These are phyloP conservation scores for Bombus vancouverensis DNA, from an alignment of 1,140 invertebrate genomes.

Conservation along the genomic window DNA sequence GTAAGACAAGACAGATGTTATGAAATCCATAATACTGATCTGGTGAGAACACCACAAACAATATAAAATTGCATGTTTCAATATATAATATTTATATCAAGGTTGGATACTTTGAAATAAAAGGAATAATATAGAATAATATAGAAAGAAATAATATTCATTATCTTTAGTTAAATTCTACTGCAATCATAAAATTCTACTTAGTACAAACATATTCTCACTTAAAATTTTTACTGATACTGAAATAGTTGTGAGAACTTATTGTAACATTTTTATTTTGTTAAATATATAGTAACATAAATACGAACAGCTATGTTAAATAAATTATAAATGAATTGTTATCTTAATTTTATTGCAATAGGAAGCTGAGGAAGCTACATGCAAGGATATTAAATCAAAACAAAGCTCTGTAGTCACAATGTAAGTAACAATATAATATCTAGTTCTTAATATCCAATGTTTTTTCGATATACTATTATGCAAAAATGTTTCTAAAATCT, in stretches of 20 bases:
- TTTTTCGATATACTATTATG: background rate
- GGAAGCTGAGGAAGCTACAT: background rate
- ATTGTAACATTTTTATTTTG: background rate
- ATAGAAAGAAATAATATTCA: background rate
- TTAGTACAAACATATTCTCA: background rate
- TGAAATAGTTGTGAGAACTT: background rate
- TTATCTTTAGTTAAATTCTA: background rate
- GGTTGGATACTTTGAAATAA: background rate
- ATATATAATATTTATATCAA: constrained; percentile 21
- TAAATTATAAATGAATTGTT: constrained; percentile 1
- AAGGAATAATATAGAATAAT: background rate
- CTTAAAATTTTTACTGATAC: background rate
- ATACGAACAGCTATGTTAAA: background rate
- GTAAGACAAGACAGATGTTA: constrained; percentile 61
- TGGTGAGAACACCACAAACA: constrained; percentile 62
- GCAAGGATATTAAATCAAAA: constrained; percentile 62
- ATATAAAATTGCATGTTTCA: constrained; percentile 20
- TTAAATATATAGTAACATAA: constrained; percentile 3
- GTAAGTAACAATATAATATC: constrained; percentile 80
- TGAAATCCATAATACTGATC: constrained; percentile 58
- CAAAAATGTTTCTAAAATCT: background rate
- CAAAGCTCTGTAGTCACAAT: constrained; percentile 85
- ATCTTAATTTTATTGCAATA: background rate
- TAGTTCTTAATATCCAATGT: background rate
- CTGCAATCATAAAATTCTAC: background rate